phyloP scores from a whole-genome alignment of 2,113 vertebrate species.

The Petromus typicus region DNA sequence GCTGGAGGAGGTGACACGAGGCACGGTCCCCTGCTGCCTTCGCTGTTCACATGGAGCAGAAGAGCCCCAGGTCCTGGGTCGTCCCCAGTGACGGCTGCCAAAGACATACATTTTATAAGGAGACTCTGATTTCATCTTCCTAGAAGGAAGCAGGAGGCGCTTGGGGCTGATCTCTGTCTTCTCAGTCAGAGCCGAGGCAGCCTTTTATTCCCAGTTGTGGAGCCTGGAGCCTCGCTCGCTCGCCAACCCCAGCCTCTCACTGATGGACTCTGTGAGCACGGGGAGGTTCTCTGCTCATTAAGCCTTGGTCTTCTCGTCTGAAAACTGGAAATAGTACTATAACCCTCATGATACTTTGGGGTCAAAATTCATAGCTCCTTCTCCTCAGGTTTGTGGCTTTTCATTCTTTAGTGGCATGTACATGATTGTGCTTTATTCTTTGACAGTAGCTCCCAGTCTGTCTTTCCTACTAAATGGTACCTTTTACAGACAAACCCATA shows the following conservation, averaged over 20 bases:
- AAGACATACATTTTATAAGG: background rate
- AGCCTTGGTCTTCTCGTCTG: conserved; percentile 48
- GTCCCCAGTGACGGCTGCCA: background rate
- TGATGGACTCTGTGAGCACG: background rate
- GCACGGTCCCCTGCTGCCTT: background rate
- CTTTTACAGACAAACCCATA: background rate
- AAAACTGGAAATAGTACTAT: background rate
- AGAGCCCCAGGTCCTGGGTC: background rate
- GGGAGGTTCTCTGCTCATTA: background rate
- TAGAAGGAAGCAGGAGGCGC: conserved; percentile 44
- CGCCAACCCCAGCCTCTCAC: background rate
- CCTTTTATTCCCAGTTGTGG: background rate
- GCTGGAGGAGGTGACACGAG: background rate
- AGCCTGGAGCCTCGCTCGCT: background rate
- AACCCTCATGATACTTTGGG: background rate
- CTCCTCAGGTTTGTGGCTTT: background rate
- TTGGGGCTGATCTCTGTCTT: background rate
- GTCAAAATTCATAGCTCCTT: background rate
- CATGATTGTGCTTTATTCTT: background rate
- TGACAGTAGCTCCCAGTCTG: background rate
- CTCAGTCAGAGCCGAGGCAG: background rate
- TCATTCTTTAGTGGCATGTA: background rate
- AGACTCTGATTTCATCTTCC: conserved; percentile 15
- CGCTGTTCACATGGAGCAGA: background rate
- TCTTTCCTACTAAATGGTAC: background rate